Evolutionary conservation across 1,140 invertebrate genomes (phyloP).

Genomic region (Diorhabda sublineata): DNA sequence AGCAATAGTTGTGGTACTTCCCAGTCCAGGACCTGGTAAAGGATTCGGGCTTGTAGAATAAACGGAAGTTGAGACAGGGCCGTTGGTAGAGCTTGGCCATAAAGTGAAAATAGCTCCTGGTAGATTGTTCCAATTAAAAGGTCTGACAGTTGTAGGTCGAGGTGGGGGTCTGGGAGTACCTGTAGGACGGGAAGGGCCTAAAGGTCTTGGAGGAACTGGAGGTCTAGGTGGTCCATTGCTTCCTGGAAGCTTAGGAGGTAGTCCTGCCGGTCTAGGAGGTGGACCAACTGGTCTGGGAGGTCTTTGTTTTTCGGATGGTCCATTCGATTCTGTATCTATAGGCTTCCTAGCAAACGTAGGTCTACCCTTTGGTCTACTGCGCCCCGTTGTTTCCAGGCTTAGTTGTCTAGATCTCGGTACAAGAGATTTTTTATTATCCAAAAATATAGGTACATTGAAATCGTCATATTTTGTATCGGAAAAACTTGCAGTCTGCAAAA

Average conservation of each 20-base stretch:
- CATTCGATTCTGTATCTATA: not conserved
- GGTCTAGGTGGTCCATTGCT: not conserved
- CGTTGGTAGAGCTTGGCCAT: constrained; percentile 6
- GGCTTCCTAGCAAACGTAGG: not conserved
- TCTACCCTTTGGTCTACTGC: not conserved
- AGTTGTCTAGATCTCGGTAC: not conserved
- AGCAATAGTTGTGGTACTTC: not conserved
- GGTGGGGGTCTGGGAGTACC: not conserved
- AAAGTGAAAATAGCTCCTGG: constrained; percentile 7
- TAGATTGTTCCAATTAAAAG: constrained; percentile 1
- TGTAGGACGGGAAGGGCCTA: constrained; percentile 10
- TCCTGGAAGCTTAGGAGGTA: not conserved
- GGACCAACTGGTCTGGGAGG: constrained; percentile 11
- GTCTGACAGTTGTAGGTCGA: constrained; percentile 7
- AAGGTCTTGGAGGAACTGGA: constrained; percentile 14
- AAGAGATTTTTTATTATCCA: not conserved
- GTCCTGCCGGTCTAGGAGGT: not conserved
- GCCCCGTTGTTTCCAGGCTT: not conserved
- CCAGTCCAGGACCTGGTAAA: not conserved
- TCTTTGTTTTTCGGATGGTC: constrained; percentile 5
- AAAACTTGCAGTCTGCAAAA: too few species aligned
- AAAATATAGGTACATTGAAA: too few species aligned
- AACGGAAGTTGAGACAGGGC: constrained; percentile 12
- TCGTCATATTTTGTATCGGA: too few species aligned
- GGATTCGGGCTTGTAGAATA: constrained; percentile 7